Percentiles rank a stretch among this genome's conserved stretches.
Conservation (phyloP, 2,888 invertebrate species). For the Drosophila affinis region DNA sequence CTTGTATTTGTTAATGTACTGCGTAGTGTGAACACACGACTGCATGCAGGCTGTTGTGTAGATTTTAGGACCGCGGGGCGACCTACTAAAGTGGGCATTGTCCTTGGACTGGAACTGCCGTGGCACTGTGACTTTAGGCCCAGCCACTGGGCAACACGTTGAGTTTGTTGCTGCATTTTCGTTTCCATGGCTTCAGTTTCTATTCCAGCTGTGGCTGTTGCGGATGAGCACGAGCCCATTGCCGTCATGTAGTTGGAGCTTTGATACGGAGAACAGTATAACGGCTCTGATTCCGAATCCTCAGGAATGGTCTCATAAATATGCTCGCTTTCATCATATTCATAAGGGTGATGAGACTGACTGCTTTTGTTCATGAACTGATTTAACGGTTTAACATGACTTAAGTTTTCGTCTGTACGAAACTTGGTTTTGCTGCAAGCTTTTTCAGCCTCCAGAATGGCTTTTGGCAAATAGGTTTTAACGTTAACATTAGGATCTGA, state of each 20-base stretch:
- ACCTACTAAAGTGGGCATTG: slow-evolving; percentile 47
- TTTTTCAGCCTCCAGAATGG: not conserved
- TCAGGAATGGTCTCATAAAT: slow-evolving; percentile 88
- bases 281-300: slow-evolving; percentile 86
- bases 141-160: slow-evolving; percentile 82
- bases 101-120: slow-evolving; percentile 23
- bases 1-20: slow-evolving; percentile 74
- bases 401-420: not conserved
- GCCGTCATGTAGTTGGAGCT: slow-evolving; percentile 74
- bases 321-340: slow-evolving; percentile 86
- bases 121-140: slow-evolving; percentile 68
- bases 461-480: slow-evolving; percentile 1
- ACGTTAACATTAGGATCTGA: not conserved
- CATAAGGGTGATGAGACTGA: slow-evolving; percentile 36
- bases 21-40: slow-evolving; percentile 66
- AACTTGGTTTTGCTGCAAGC: not conserved
- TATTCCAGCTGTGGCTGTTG: slow-evolving; percentile 26
- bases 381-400: not conserved
- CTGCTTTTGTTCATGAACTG: slow-evolving; percentile 5
- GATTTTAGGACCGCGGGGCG: slow-evolving; percentile 24
- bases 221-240: slow-evolving; percentile 63
- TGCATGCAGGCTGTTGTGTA: slow-evolving; percentile 41
- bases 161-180: slow-evolving; percentile 72
- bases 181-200: slow-evolving; percentile 50
- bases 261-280: slow-evolving; percentile 87